phyloP scores from a whole-genome alignment of 2,888 invertebrate species.

The Galerucella pusilla region DNA sequence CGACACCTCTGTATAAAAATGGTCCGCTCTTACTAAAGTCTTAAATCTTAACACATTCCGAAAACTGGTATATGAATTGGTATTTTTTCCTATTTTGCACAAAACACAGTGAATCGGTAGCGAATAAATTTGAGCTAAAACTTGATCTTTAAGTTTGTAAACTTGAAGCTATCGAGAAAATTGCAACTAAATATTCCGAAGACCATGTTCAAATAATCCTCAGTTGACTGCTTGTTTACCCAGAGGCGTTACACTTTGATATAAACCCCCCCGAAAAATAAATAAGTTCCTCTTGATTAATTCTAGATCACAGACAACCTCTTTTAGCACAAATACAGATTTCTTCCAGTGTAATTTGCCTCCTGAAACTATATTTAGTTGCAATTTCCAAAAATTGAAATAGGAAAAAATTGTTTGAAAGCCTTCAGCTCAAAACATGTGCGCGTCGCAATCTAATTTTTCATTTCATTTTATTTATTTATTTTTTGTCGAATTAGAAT shows the following conservation, averaged over 20 bases:
- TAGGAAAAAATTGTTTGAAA: constrained; percentile 36
- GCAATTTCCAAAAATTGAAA: constrained; percentile 25
- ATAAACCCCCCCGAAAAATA: neutral
- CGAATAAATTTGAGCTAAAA: constrained; percentile 30
- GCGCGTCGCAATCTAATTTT: constrained; percentile 40
- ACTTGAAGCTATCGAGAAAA: constrained; percentile 12
- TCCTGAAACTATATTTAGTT: constrained; percentile 11
- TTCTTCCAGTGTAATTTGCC: neutral
- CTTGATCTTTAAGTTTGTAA: constrained; percentile 20
- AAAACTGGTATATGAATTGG: neutral
- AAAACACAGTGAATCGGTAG: constrained; percentile 9
- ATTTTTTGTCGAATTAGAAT: constrained; percentile 22
- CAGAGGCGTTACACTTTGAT: neutral
- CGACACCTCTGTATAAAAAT: no score
- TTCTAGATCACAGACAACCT: constrained; percentile 13
- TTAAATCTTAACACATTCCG: neutral
- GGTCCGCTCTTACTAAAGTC: no score
- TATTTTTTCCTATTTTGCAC: neutral
- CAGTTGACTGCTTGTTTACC: neutral
- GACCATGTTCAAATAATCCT: neutral
- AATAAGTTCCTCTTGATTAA: neutral
- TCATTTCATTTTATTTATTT: constrained; percentile 13
- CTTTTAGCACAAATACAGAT: neutral
- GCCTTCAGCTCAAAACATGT: constrained; percentile 40
- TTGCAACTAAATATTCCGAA: constrained; percentile 7